Base-by-base conservation (phyloP, 2,113 vertebrate species). In the Stigmatopora argus region DNA sequence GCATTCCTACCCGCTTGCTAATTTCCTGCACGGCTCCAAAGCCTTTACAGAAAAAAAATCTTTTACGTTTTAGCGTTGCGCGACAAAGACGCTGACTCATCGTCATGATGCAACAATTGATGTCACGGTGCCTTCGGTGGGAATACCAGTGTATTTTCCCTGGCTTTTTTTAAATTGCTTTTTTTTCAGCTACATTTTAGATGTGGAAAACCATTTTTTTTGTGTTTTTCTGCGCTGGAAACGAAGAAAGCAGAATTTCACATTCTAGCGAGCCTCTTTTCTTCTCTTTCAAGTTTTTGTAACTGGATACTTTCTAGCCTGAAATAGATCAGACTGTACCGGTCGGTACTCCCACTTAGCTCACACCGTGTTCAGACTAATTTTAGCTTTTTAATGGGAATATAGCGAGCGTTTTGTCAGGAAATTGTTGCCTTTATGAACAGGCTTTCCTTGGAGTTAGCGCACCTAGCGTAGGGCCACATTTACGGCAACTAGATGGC, bases 261-360 rank as follows among this genome's bases (percentile, higher is more conserved):
- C 72, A 67, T 41, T 56, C 26, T 31, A 31, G 26, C 62, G 62
- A 18, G 56, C 18, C 13, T 73, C 17, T 58, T 38, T 57, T 41
- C 60, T 83, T 69, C 23, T 78, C 49, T 72, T 7, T 51, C 57
- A 64, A 48, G 64, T 60, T 57, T 78, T 73, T 79, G 70, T 78
- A 78, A 84, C 69, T 64, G 64, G 80, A 70, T 76, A 69, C 66
- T 76, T 5, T 31, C 26, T 31, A 31, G 1, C 26, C 26, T 2
- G 26, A 31, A 31, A 31, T 31, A 31, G 26, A 31, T 1, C 26
- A 31, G 26, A 31, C 26, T 31, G 26, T 31, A 31, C 26, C 26
- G 26, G 26, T 31, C 26, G 26, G 26, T 31, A 31, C 26, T 31
- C 26, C 26, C 26, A 31, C 26, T 31, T 31, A 31, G 26, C 64